A percentile compares a stretch with the other conserved stretches of the same genome.
These are phyloP conservation scores for Otolemur crassicaudatus DNA, from an alignment of 2,797 vertebrate genomes.

Conservation along the genomic window DNA sequence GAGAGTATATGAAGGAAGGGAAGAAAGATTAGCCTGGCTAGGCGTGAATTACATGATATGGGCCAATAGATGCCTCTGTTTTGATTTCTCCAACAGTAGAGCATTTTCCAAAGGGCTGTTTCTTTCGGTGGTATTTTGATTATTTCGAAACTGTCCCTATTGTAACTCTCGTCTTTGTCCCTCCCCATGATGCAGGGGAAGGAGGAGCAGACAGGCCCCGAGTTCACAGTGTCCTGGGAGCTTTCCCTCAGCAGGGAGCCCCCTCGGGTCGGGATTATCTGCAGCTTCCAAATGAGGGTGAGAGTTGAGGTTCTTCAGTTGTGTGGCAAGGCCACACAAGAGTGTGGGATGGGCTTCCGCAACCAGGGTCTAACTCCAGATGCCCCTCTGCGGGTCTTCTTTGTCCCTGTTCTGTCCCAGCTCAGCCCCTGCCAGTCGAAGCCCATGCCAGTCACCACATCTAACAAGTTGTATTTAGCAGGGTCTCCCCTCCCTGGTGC, in stretches of 20 bases:
- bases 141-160: background rate
- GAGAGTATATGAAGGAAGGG: background rate
- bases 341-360: fast-evolving
- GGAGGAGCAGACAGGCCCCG: fast-evolving
- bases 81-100: too few species aligned
- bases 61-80: background rate
- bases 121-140: background rate
- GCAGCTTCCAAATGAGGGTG: background rate
- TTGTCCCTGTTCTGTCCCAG: too few species aligned
- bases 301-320: fast-evolving
- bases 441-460: fast-evolving
- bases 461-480: fast-evolving
- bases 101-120: background rate
- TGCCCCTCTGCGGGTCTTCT: background rate
- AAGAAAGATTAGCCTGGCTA: too few species aligned
- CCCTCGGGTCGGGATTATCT: fast-evolving
- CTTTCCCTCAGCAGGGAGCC: background rate
- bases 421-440: fast-evolving
- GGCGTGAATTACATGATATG: background rate
- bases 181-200: background rate
- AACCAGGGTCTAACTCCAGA: background rate
- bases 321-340: fast-evolving
- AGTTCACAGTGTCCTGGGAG: fast-evolving
- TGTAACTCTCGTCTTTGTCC: background rate
- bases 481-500: background rate